phyloP scores from a whole-genome alignment of 1,140 invertebrate species.

The Potamilus streckersoni region DNA sequence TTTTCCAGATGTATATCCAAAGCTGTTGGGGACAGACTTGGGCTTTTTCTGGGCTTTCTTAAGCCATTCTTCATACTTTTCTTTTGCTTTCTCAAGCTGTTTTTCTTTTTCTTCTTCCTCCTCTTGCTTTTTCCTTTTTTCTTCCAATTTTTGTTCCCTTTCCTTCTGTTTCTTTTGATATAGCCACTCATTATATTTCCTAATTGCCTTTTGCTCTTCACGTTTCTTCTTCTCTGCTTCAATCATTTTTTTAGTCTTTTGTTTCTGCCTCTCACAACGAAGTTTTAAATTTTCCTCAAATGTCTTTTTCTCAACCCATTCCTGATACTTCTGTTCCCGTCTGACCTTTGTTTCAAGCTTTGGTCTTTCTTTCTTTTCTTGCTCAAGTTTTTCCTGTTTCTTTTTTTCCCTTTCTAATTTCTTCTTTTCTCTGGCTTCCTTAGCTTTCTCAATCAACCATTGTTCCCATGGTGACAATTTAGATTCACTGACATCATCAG shows the following conservation, averaged over 20 bases:
- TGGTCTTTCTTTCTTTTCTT: slow-evolving; percentile 40
- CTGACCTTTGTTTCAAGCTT: slow-evolving; percentile 38
- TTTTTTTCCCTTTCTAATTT: slow-evolving; percentile 37
- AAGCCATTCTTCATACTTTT: slow-evolving; percentile 54
- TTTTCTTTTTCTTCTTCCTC: slow-evolving; percentile 36
- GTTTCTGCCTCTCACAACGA: slow-evolving; percentile 43
- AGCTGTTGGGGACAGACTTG: slow-evolving; percentile 51
- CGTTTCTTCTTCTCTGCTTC: slow-evolving; percentile 44
- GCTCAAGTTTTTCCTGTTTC: slow-evolving; percentile 36
- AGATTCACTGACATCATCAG: slow-evolving; percentile 19
- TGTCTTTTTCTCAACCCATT: slow-evolving; percentile 52
- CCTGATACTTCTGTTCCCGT: slow-evolving; percentile 36
- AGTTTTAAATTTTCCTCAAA: slow-evolving; percentile 40
- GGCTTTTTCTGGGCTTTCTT: slow-evolving; percentile 44
- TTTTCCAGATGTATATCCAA: slow-evolving; percentile 54
- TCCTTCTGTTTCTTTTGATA: slow-evolving; percentile 47
- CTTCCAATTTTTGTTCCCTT: slow-evolving; percentile 38
- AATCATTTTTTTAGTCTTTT: slow-evolving; percentile 40
- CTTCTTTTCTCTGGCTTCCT: slow-evolving; percentile 42
- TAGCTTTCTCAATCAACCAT: slow-evolving; percentile 57
- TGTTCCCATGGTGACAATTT: slow-evolving; percentile 55
- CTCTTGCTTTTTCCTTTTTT: slow-evolving; percentile 42
- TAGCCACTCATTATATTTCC: slow-evolving; percentile 52
- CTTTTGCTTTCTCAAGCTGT: slow-evolving; percentile 42
- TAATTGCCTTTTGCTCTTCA: slow-evolving; percentile 41